Evolutionary conservation across 2,888 invertebrate species (phyloP).

Genomic region (Heliconius ismenius): DNA sequence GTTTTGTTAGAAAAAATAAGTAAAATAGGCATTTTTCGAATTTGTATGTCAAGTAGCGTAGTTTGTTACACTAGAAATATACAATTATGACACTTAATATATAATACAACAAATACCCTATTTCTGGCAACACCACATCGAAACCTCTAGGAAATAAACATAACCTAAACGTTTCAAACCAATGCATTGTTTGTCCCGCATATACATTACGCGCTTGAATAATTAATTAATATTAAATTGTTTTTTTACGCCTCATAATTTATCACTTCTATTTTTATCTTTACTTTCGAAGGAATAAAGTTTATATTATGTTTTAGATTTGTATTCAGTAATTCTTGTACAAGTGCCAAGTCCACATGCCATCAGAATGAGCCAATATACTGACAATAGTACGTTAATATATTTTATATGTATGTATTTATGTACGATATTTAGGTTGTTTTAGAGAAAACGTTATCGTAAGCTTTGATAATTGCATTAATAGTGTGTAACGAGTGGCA

Average conservation of each 20-base stretch:
- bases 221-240: slow-evolving; percentile 37
- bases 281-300: slow-evolving; percentile 18
- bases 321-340: slow-evolving; percentile 28
- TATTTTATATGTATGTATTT: slow-evolving; percentile 4
- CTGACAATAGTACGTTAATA: background rate
- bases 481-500: background rate
- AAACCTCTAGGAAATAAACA: background rate
- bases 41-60: too few species aligned
- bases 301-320: background rate
- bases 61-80: background rate
- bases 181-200: slow-evolving; percentile 28
- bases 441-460: slow-evolving; percentile 8
- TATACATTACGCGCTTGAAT: slow-evolving; percentile 34
- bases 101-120: background rate
- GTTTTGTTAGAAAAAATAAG: too few species aligned
- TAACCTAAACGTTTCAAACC: background rate
- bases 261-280: slow-evolving; percentile 19
- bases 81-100: background rate
- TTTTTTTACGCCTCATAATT: slow-evolving; percentile 7
- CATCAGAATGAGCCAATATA: slow-evolving; percentile 40
- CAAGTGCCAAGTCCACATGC: slow-evolving; percentile 41
- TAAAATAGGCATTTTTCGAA: too few species aligned
- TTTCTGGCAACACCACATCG: background rate
- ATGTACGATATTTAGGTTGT: background rate
- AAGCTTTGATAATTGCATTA: background rate